phyloP scores from a whole-genome alignment of 1,140 invertebrate genomes.

The Papilio xuthus region DNA sequence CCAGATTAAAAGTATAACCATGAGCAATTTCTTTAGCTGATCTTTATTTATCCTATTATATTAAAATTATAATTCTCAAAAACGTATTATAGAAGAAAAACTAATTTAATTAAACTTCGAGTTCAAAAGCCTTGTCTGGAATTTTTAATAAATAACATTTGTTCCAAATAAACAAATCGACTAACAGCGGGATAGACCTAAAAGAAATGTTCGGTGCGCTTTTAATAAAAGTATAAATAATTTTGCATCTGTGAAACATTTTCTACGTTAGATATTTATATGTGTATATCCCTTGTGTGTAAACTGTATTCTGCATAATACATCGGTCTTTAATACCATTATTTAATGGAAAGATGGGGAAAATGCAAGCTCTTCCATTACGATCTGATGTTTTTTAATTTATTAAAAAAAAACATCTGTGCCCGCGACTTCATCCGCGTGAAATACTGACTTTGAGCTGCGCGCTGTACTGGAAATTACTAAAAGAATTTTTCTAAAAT shows the following conservation, averaged over 20 bases:
- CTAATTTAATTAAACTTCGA: background rate
- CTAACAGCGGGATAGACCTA: constrained; percentile 2
- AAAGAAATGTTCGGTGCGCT: background rate
- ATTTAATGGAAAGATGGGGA: constrained; percentile 24
- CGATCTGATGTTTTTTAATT: background rate
- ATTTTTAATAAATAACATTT: constrained; percentile 5
- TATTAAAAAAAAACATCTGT: background rate
- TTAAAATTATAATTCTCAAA: background rate
- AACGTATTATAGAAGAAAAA: background rate
- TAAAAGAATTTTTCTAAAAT: too few relatives aligned
- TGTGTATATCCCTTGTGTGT: constrained; percentile 18
- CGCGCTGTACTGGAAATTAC: too few relatives aligned
- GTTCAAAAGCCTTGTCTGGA: background rate
- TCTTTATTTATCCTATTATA: background rate
- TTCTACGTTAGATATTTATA: constrained; percentile 11
- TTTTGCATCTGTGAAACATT: constrained; percentile 19
- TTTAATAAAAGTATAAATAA: constrained; percentile 22
- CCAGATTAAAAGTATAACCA: too few relatives aligned
- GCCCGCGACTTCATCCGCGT: too few relatives aligned
- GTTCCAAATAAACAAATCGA: constrained; percentile 8
- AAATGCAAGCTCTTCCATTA: background rate
- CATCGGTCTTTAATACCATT: constrained; percentile 33
- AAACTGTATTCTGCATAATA: background rate
- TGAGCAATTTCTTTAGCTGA: too few relatives aligned
- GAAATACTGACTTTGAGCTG: too few relatives aligned